Conservation (phyloP, 2,113 vertebrate genomes). For the Tichodroma muraria region DNA sequence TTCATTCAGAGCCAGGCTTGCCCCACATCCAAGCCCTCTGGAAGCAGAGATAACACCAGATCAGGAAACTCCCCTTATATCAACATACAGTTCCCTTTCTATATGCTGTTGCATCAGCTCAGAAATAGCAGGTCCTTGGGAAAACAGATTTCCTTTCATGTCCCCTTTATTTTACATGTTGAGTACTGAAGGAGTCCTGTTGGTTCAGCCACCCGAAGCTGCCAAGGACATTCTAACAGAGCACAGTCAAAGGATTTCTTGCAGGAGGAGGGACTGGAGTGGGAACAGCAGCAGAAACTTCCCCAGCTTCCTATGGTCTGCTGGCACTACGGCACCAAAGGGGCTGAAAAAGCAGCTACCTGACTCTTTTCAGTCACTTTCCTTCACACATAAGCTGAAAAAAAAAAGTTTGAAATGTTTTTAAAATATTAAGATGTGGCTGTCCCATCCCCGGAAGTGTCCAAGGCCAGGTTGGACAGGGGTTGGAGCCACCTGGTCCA, state of each 20-base stretch:
- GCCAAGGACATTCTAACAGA: slow-evolving; percentile 52
- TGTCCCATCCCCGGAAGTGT: not conserved
- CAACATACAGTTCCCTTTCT: not conserved
- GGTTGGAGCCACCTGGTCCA: not conserved
- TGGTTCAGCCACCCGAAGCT: not conserved
- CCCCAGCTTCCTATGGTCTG: not conserved
- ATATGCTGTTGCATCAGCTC: not conserved
- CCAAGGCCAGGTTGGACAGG: not conserved
- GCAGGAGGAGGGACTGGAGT: not conserved
- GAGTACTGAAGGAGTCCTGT: not conserved
- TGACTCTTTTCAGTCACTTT: not conserved
- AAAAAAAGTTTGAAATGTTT: not conserved
- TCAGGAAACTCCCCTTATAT: not conserved
- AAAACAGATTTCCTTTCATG: not conserved
- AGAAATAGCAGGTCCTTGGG: not conserved
- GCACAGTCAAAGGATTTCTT: not conserved
- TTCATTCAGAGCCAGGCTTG: not conserved
- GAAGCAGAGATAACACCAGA: not conserved
- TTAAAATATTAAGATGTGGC: not conserved
- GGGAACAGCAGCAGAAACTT: not conserved
- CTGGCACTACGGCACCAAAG: not conserved
- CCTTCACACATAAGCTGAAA: not conserved
- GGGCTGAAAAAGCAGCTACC: not conserved
- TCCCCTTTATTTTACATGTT: not conserved
- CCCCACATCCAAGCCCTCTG: not conserved